Percentiles rank a stretch among this genome's conserved stretches.
These are phyloP conservation scores for Sycophila sp. DNA, from an alignment of 1,140 invertebrate species.

Conservation along the genomic window DNA sequence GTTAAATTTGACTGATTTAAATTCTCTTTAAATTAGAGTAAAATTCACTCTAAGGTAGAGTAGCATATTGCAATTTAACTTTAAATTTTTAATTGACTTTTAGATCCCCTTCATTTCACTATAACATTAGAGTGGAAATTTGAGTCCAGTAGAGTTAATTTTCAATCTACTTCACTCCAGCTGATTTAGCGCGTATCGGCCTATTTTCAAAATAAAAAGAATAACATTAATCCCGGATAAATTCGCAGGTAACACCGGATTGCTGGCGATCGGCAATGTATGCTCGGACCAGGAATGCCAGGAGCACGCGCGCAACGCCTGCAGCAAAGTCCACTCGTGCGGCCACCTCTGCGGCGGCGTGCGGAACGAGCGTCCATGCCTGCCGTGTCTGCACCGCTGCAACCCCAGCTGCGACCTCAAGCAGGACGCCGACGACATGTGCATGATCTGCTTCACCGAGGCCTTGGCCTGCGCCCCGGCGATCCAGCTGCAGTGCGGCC, in stretches of 20 bases:
- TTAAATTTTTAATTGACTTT: too few species aligned
- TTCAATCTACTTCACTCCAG: too few species aligned
- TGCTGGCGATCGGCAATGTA: slow-evolving; percentile 91
- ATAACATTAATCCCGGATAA: too few species aligned
- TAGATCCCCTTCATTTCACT: too few species aligned
- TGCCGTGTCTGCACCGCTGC: slow-evolving; percentile 92
- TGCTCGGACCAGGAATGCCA: slow-evolving; percentile 94
- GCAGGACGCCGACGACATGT: slow-evolving; percentile 98
- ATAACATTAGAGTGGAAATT: too few species aligned
- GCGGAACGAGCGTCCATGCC: slow-evolving; percentile 80
- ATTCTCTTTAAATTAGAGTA: too few species aligned
- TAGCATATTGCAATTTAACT: too few species aligned
- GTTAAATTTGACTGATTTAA: too few species aligned
- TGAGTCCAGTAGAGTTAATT: too few species aligned
- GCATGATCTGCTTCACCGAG: slow-evolving; percentile 99
- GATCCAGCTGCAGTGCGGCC: slow-evolving; percentile 92
- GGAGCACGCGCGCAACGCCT: slow-evolving; percentile 87
- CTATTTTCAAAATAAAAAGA: too few species aligned
- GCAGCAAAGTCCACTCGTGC: slow-evolving; percentile 83
- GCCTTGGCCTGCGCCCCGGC: slow-evolving; percentile 93
- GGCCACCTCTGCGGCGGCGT: slow-evolving; percentile 95
- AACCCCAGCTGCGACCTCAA: slow-evolving; percentile 75
- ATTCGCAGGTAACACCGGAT: slow-evolving; percentile 82
- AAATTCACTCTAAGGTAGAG: too few species aligned
- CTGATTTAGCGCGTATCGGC: too few species aligned